These are phyloP conservation scores for Ardeotis arabs DNA, from an alignment of 2,113 vertebrate species.

Conservation along the genomic window DNA sequence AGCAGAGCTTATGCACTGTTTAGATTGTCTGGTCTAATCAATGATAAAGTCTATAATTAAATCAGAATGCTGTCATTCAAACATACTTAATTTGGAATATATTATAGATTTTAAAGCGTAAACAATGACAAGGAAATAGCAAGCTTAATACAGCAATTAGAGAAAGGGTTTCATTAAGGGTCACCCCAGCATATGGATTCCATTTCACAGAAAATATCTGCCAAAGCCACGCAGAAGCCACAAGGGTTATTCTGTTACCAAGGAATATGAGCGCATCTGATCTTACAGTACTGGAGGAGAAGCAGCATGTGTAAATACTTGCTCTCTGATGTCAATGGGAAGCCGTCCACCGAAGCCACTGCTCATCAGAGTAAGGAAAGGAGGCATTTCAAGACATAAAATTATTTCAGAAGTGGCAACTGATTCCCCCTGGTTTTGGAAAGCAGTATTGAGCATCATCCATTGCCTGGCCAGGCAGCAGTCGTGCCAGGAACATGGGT, in stretches of 20 bases:
- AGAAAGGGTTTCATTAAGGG: slow-evolving; percentile 34
- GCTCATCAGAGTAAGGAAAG: not conserved
- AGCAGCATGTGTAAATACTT: not conserved
- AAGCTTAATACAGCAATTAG: slow-evolving; percentile 57
- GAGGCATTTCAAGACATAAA: not conserved
- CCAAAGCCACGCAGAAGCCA: slow-evolving; percentile 30
- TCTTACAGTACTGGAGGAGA: not conserved
- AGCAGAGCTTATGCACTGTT: slow-evolving; percentile 20
- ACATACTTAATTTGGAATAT: slow-evolving; percentile 61
- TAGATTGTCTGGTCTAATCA: slow-evolving; percentile 56
- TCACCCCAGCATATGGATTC: slow-evolving; percentile 57
- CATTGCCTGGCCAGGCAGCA: not conserved
- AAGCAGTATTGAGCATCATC: not conserved
- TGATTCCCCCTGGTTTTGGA: not conserved
- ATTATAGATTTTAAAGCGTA: slow-evolving; percentile 49
- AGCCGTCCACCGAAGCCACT: not conserved
- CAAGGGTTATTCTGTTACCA: not conserved
- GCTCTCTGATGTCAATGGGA: not conserved
- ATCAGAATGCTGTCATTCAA: slow-evolving; percentile 60
- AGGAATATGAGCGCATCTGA: not conserved
- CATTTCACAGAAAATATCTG: slow-evolving; percentile 39
- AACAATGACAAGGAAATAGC: slow-evolving; percentile 62
- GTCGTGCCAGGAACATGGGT: not conserved
- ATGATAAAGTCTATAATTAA: slow-evolving; percentile 46
- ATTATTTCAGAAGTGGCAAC: not conserved